Conservation (phyloP, 2,113 vertebrate genomes). For the Indicator indicator region DNA sequence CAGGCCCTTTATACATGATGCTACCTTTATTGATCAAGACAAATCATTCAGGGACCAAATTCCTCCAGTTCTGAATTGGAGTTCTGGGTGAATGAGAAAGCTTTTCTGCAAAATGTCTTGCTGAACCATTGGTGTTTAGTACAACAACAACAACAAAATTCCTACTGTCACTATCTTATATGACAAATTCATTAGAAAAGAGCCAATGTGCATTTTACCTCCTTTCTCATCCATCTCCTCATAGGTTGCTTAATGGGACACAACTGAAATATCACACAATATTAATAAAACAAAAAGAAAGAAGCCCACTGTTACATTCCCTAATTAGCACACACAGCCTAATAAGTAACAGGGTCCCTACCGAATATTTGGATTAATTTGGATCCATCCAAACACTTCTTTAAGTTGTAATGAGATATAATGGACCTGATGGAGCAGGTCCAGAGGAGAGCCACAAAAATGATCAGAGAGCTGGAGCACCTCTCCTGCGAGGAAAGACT, state of each 20-base stretch:
- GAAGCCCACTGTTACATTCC: background rate
- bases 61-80: background rate
- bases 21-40: conserved; percentile 3
- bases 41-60: background rate
- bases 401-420: background rate
- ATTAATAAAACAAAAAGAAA: background rate
- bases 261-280: background rate
- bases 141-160: background rate
- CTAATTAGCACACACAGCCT: background rate
- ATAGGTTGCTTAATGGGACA: background rate
- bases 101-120: background rate
- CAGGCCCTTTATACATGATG: background rate
- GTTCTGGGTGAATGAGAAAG: background rate
- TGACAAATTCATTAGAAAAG: background rate
- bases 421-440: too few relatives aligned
- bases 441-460: too few relatives aligned
- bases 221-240: background rate
- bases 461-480: too few relatives aligned
- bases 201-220: background rate
- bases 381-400: background rate
- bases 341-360: background rate
- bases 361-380: conserved; percentile 14
- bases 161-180: background rate
- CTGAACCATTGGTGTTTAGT: background rate
- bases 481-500: too few relatives aligned